Evolutionary conservation across 2,113 vertebrate species (phyloP), one percentile per base, ranked within the genome.

Genomic region (Rhea pennata): DNA sequence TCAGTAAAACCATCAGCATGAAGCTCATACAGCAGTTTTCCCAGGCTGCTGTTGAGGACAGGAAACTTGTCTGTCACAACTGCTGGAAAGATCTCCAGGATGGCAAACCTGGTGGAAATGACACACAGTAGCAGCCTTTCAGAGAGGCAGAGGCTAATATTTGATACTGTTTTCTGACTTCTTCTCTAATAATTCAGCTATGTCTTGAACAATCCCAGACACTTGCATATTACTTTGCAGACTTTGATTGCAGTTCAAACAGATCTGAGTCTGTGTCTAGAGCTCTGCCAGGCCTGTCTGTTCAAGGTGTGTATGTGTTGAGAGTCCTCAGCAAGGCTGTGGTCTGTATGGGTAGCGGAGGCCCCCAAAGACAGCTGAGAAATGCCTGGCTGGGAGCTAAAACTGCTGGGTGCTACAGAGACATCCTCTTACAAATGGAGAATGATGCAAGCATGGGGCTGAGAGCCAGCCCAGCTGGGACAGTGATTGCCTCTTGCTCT

Each of bases 1-100:
- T 84, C 91, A 95, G 89, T 78, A 61, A 95, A 92, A 66, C 62
- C 84, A 75, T 84, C 82, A 91, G 56, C 15, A 36, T 56, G 74
- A 91, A 56, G 66, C 56, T 91, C 91, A 89, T 92, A 78, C 42
- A 65, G 56, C 80, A 10, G 74, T 10, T 70, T 17, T 89, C 87
- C 87, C 56, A 62, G 48, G 48, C 62, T 82, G 67, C 61, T 79
- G 22, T 50, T 26, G 76, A 84, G 80, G 56, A 95, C 39, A 84
- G 26, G 10, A 65, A 92, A 31, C 65, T 87, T 53, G 21, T 50
- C 53, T 75, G 42, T 71, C 56, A 84, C 65, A 66, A 44, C 6
- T 71, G 50, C 42, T 58, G 58, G 16, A 61, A 46, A 50, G 39
- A 62, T 84, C 90, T 81, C 56, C 61, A n/a, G 82, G 24, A 40